These are phyloP conservation scores for Ophioninae sp. DNA, from an alignment of 2,888 invertebrate genomes.

Conservation along the genomic window DNA sequence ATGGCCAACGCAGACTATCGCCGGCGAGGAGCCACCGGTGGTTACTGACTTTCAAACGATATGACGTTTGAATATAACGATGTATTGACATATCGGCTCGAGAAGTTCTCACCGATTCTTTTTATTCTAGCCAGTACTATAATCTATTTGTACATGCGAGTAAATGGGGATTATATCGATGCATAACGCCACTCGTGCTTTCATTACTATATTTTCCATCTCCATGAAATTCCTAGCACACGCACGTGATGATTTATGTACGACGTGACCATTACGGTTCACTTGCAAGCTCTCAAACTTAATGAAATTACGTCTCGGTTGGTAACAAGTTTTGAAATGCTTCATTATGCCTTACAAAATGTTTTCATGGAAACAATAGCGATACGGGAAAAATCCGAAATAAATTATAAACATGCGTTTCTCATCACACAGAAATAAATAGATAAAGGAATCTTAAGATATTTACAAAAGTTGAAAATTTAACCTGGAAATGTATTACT, in stretches of 20 bases:
- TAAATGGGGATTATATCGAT: neutral
- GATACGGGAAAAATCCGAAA: too few relatives aligned
- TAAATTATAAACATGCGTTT: neutral
- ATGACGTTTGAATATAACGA: neutral
- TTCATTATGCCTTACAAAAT: too few relatives aligned
- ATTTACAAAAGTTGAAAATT: neutral
- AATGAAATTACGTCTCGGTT: too few relatives aligned
- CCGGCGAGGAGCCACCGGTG: conserved; percentile 74
- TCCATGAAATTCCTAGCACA: neutral
- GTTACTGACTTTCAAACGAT: conserved; percentile 65
- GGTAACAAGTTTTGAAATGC: too few relatives aligned
- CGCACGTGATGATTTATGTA: neutral
- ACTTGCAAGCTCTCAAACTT: too few relatives aligned
- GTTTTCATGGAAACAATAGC: too few relatives aligned
- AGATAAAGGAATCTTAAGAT: neutral
- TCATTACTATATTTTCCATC: too few relatives aligned
- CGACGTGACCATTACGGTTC: neutral
- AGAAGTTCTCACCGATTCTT: conserved; percentile 3
- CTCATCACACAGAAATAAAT: neutral
- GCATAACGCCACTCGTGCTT: neutral
- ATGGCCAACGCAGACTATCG: conserved; percentile 78
- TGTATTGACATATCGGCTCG: neutral
- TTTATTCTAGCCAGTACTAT: conserved; percentile 19
- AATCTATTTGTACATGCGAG: neutral
- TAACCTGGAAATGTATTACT: neutral